Percentiles rank a stretch among this genome's conserved stretches.
These are phyloP conservation scores for Phaenicophaeus curvirostris DNA, from an alignment of 2,797 vertebrate species.

Conservation along the genomic window DNA sequence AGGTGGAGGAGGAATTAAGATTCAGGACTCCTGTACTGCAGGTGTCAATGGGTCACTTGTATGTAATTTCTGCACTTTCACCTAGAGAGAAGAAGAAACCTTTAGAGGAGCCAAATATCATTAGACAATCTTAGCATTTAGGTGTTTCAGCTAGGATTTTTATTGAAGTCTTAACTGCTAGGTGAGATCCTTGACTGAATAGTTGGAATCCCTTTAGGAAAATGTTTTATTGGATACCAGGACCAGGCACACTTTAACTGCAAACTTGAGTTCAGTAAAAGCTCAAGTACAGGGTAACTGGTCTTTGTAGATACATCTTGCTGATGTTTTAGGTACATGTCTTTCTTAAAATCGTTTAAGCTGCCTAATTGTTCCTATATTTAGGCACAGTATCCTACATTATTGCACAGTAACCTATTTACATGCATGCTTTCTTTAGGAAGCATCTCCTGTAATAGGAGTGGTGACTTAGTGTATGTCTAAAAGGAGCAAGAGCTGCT, in stretches of 20 bases:
- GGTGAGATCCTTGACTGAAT: background rate
- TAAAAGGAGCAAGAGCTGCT: background rate
- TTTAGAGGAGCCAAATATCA: background rate
- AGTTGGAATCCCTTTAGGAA: background rate
- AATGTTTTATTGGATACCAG: background rate
- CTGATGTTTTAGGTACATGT: background rate
- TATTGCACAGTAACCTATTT: background rate
- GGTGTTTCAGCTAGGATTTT: background rate
- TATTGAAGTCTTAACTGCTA: background rate
- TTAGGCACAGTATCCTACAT: background rate
- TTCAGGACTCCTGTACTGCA: background rate
- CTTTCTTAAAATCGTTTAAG: background rate
- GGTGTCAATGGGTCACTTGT: background rate
- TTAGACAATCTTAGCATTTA: background rate
- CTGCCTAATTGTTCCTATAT: background rate
- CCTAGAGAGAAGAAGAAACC: background rate
- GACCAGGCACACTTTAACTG: background rate
- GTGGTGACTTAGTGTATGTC: background rate
- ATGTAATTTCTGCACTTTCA: background rate
- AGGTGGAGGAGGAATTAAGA: background rate
- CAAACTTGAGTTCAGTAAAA: background rate
- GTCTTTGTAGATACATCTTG: background rate
- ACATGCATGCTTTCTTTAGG: background rate
- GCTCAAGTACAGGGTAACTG: background rate
- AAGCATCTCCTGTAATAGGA: background rate